Evolutionary conservation across 2,797 vertebrate species (phyloP).

Genomic region (Coreius guichenoti): DNA sequence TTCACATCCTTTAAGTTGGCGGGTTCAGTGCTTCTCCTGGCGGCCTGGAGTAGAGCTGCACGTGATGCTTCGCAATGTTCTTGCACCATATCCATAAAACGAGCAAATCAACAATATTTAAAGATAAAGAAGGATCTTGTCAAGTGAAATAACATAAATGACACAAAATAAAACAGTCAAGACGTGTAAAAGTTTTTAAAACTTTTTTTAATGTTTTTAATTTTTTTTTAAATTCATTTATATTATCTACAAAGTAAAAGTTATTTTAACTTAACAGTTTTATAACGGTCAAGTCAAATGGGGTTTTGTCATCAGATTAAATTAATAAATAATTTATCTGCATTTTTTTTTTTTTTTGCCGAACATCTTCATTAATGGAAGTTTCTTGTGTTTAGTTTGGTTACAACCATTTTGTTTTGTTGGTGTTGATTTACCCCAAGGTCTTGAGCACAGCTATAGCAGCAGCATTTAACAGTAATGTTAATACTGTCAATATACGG

Average conservation of each 20-base stretch:
- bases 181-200: constrained; percentile 92
- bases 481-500: constrained; percentile 95
- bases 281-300: constrained; percentile 90
- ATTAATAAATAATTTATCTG: constrained; percentile 98
- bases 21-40: background rate
- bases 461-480: constrained; percentile 96
- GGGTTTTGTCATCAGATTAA: constrained; percentile 84
- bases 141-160: background rate
- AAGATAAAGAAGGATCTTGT: background rate
- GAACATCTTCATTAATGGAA: constrained; percentile 84
- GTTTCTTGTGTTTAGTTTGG: constrained; percentile 87
- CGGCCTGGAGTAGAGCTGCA: constrained; percentile 16
- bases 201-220: constrained; percentile 99
- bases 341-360: constrained; percentile 83
- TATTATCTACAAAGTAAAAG: constrained; percentile 99
- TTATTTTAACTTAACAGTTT: constrained; percentile 99
- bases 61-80: background rate
- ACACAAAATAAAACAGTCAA: constrained; percentile 8
- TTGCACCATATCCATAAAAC: background rate
- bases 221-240: constrained; percentile 97
- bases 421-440: constrained; percentile 71
- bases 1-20: background rate
- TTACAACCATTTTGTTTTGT: constrained; percentile 84
- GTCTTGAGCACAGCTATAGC: constrained; percentile 91
- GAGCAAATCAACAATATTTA: background rate